Evolutionary conservation across 2,888 invertebrate genomes (phyloP).

Genomic region (Drosophila tanythrix): DNA sequence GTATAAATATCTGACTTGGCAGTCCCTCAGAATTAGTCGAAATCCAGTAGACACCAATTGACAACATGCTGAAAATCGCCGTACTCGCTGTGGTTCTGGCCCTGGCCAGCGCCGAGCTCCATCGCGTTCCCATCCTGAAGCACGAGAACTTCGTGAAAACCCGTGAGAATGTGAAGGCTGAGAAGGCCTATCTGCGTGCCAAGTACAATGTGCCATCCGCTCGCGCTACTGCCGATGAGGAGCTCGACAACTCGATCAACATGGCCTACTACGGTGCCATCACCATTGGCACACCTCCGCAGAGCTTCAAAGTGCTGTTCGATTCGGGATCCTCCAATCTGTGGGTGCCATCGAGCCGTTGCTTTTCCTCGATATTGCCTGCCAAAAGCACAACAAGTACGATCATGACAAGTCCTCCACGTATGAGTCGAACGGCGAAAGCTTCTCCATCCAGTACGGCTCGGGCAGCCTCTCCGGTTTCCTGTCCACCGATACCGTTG

Average conservation of each 20-base stretch:
- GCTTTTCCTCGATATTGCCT: conserved; percentile 91
- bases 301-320: conserved; percentile 96
- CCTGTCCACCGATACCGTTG: conserved; percentile 94
- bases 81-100: conserved; percentile 63
- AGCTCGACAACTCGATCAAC: conserved; percentile 94
- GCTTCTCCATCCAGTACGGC: conserved; percentile 96
- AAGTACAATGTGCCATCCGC: conserved; percentile 58
- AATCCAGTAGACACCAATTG: conserved; percentile 56
- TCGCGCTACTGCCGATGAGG: conserved; percentile 55
- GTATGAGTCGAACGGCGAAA: conserved; percentile 94
- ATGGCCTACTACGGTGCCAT: conserved; percentile 98
- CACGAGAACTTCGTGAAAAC: conserved; percentile 65
- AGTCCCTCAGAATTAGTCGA: conserved; percentile 54
- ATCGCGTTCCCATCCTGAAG: conserved; percentile 62
- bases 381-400: conserved; percentile 97
- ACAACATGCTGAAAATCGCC: conserved; percentile 58
- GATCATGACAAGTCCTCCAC: conserved; percentile 92
- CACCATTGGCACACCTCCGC: conserved; percentile 95
- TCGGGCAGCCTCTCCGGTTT: conserved; percentile 97
- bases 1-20: conserved; percentile 45
- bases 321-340: conserved; percentile 99
- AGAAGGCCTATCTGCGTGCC: conserved; percentile 50
- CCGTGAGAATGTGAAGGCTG: conserved; percentile 44
- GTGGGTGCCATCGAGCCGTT: conserved; percentile 99
- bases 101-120: conserved; percentile 62